Percentiles rank a stretch among this genome's conserved stretches.
Conservation (phyloP, 2,888 invertebrate species). For the Drosophila flavopinicola region DNA sequence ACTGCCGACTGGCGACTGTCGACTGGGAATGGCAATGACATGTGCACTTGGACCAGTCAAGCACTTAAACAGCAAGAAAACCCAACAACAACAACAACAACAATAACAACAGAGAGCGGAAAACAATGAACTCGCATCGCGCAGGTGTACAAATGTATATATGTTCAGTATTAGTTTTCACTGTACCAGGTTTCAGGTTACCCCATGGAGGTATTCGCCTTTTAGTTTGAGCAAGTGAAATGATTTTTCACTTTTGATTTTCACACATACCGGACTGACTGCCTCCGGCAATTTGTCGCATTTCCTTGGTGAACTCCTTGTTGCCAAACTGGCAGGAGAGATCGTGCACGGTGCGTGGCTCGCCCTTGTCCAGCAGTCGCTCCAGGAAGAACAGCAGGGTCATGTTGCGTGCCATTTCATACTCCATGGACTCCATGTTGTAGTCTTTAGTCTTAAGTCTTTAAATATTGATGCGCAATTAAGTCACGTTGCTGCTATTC, state of each 20-base stretch:
- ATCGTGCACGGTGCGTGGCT: conserved; percentile 97
- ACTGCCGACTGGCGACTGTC: conserved; percentile 15
- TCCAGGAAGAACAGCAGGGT: conserved; percentile 99
- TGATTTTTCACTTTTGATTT: conserved; percentile 4
- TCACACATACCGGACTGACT: conserved; percentile 92
- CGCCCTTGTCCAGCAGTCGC: conserved; percentile 97
- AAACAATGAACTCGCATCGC: conserved; percentile 49
- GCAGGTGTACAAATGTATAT: conserved; percentile 54
- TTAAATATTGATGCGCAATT: conserved; percentile 48
- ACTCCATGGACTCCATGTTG: conserved; percentile 95
- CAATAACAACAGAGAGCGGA: conserved; percentile 23
- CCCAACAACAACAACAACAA: conserved; percentile 19
- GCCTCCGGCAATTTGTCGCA: conserved; percentile 97
- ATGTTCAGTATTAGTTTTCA: conserved; percentile 50
- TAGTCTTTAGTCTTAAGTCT: conserved; percentile 23
- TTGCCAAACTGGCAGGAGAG: conserved; percentile 99
- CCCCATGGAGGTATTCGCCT: conserved; percentile 6
- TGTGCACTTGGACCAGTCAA: conserved; percentile 59
- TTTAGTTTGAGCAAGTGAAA: conserved; percentile 63
- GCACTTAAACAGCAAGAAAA: conserved; percentile 30
- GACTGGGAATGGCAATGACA: conserved; percentile 58
- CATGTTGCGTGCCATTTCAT: conserved; percentile 96
- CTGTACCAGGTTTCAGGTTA: conserved; percentile 45
- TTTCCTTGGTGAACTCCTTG: conserved; percentile 99
- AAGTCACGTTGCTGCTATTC: conserved; percentile 46